Evolutionary conservation across 2,113 vertebrate genomes (phyloP), one percentile per base, ranked within the genome.

Genomic region (Haemorhous mexicanus): DNA sequence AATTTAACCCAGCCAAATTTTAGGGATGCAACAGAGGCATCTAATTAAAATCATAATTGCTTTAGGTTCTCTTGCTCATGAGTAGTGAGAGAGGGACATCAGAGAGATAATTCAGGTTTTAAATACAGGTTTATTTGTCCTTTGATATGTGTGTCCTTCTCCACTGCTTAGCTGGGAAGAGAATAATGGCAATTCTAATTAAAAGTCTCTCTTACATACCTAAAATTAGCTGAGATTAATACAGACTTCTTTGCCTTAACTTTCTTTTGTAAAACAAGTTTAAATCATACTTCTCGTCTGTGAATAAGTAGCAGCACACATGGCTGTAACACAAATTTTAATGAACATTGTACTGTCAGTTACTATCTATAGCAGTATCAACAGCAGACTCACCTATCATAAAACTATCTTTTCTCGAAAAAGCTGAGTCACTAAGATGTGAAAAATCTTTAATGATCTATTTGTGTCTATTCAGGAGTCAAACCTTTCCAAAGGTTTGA

Each of bases 121-220:
- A 93, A 93, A 94, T 69, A 87, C 27, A 76, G 41, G 53, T 93
- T 95, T 93, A 85, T 93, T 90, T 95, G 53, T 69, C 58, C 37
- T 96, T 93, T 88, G 67, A 73, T 94, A 20, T 59, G 12, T 37
- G 49, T 74, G n/a, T 73, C 63, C 87, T 90, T 76, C 67, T 90
- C 70, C 49, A 35, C 26, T 93, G 67, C 79, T 50, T 88, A 77
- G 16, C n/a, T 73, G 37, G 52, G n/a, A 87, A 94, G 24, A 91
- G 37, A 89, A 90, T 74, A 94, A 86, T 66, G 37, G 20, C 47
- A 83, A 80, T 80, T 93, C 67, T 87, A 89, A 79, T 75, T 84
- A 93, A 87, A n/a, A 66, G 22, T 16, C 33, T 88, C 75, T 69
- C 13, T 46, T 95, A 53, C 27, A 24, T 73, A 28, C 9, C 70